These are phyloP conservation scores for Apodemia zela DNA, from an alignment of 2,888 invertebrate species.

Conservation along the genomic window DNA sequence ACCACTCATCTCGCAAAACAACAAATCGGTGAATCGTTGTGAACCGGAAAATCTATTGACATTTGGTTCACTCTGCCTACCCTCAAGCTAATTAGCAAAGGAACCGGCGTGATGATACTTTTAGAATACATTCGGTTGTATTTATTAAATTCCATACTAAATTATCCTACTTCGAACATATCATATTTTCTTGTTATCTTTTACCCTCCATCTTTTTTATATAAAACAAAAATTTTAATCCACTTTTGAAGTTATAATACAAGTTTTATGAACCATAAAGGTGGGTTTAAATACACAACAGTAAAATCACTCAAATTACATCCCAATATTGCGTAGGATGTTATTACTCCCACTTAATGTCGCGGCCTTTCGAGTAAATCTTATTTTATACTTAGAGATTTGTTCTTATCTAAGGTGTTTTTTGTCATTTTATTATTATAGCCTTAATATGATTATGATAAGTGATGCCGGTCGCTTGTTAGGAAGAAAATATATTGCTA, in stretches of 20 bases:
- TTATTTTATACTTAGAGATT: slow-evolving; percentile 17
- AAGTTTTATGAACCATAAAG: slow-evolving; percentile 1
- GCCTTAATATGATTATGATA: slow-evolving; percentile 13
- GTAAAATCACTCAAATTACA: slow-evolving; percentile 4
- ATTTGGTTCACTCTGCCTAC: no score
- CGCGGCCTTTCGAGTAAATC: slow-evolving; percentile 12
- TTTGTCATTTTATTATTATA: slow-evolving; percentile 13
- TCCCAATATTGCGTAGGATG: slow-evolving; percentile 13
- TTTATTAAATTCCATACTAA: neutral
- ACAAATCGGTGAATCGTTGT: no score
- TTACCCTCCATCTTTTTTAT: neutral
- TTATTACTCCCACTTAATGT: slow-evolving; percentile 15
- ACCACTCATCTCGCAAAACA: no score
- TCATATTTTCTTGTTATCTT: neutral
- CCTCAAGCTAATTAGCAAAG: neutral
- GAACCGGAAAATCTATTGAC: no score
- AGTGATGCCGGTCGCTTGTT: slow-evolving; percentile 7
- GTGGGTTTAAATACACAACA: slow-evolving; percentile 2
- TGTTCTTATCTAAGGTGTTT: slow-evolving; percentile 9
- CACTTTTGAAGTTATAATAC: slow-evolving; percentile 2
- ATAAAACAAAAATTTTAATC: neutral
- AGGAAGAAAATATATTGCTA: slow-evolving; percentile 13
- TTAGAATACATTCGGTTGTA: neutral
- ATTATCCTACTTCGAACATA: neutral
- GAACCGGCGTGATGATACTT: no score